Evolutionary conservation across 2,113 vertebrate species (phyloP).

Genomic region (Otis tarda): DNA sequence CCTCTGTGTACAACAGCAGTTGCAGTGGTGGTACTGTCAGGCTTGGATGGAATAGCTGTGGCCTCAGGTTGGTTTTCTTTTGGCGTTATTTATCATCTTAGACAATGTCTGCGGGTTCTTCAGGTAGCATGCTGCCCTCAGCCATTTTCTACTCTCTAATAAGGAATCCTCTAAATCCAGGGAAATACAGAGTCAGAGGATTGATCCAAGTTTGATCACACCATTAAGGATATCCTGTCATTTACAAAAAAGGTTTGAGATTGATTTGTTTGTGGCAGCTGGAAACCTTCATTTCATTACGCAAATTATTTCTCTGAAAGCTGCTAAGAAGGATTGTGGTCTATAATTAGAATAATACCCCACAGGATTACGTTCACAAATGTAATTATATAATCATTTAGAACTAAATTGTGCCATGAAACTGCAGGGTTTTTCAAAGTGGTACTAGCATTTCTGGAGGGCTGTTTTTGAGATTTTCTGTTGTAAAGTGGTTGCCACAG

Average conservation of each 20-base stretch:
- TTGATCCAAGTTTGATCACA: background rate
- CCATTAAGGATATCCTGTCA: background rate
- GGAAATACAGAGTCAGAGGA: background rate
- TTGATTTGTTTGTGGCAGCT: conserved; percentile 51
- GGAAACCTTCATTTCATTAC: conserved; percentile 67
- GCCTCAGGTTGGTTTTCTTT: background rate
- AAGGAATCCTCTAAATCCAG: background rate
- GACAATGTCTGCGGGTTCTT: background rate
- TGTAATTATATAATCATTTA: conserved; percentile 77
- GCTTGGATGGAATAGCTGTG: background rate
- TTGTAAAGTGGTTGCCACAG: background rate
- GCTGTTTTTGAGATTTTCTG: background rate
- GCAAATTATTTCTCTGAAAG: conserved; percentile 75
- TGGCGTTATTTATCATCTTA: background rate
- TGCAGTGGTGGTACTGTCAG: background rate
- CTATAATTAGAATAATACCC: conserved; percentile 80
- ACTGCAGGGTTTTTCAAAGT: conserved; percentile 32
- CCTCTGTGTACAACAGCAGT: background rate
- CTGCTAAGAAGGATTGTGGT: conserved; percentile 72
- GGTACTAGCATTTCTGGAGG: background rate
- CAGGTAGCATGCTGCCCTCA: background rate
- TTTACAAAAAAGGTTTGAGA: conserved; percentile 37
- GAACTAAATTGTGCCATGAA: conserved; percentile 52
- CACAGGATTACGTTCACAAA: conserved; percentile 73
- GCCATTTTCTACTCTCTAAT: background rate